These are phyloP conservation scores for Aphodius sticticus DNA, from an alignment of 2,888 invertebrate species.

Conservation along the genomic window DNA sequence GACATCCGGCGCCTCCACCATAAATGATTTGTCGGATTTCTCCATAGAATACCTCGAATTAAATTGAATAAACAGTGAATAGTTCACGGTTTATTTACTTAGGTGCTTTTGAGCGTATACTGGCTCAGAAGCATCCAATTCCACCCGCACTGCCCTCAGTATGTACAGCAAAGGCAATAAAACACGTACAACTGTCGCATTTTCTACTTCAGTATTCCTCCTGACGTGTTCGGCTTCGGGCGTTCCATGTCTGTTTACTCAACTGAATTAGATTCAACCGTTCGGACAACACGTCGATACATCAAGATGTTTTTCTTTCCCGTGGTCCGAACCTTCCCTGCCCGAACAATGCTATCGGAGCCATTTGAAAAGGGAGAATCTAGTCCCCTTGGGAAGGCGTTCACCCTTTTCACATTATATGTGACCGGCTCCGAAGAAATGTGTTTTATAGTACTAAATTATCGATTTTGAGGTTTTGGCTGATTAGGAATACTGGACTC, in stretches of 20 bases:
- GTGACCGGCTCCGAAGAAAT: no score
- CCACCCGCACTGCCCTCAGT: neutral
- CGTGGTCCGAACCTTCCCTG: neutral
- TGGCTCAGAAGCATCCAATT: neutral
- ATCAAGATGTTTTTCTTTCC: neutral
- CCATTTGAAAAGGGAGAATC: neutral
- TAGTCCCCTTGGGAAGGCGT: neutral
- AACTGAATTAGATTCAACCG: neutral
- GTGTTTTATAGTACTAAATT: no score
- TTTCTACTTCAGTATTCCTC: neutral
- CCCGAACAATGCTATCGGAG: neutral
- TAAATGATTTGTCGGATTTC: neutral
- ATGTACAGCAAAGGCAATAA: neutral
- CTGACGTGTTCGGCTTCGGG: neutral
- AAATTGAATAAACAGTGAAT: neutral
- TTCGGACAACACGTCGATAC: neutral
- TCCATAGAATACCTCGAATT: neutral
- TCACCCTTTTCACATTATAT: neutral
- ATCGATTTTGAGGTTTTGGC: no score
- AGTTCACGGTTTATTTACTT: neutral
- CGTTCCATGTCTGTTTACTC: neutral
- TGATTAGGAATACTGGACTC: no score
- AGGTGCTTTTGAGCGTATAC: neutral
- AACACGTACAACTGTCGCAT: neutral
- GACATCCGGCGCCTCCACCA: neutral